A percentile compares a stretch with the other conserved stretches of the same genome.
phyloP scores from a whole-genome alignment of 2,888 invertebrate genomes.

The Marasmarcha lunaedactyla region DNA sequence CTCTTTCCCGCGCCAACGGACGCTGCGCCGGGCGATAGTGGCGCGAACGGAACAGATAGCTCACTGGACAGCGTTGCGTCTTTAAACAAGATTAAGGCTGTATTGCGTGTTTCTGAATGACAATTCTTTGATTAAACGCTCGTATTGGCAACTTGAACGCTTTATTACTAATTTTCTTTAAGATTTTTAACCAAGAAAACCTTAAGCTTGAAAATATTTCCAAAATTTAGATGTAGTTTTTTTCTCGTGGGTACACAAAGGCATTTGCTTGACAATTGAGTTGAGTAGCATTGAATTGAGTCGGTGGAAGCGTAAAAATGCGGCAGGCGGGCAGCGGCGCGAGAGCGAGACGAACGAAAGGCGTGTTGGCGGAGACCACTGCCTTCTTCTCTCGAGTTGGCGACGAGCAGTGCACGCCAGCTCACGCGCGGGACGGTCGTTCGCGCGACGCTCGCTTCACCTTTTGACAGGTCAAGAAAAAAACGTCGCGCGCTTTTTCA shows the following conservation, averaged over 20 bases:
- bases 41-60: constrained; percentile 53
- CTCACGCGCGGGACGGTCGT: constrained; percentile 60
- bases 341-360: constrained; percentile 64
- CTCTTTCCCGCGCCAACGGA: constrained; percentile 39
- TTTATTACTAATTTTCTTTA: constrained; percentile 16
- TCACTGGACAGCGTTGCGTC: constrained; percentile 49
- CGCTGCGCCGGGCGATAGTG: constrained; percentile 53
- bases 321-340: constrained; percentile 58
- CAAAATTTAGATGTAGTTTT: too few species aligned
- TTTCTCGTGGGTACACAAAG: too few species aligned
- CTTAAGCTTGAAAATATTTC: too few species aligned
- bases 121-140: constrained; percentile 44
- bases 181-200: constrained; percentile 13
- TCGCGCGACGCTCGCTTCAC: constrained; percentile 32
- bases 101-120: constrained; percentile 51
- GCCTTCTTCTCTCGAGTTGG: constrained; percentile 68
- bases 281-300: constrained; percentile 71
- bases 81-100: constrained; percentile 63
- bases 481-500: constrained; percentile 60
- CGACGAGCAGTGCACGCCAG: constrained; percentile 67
- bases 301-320: constrained; percentile 67
- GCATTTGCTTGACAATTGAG: constrained; percentile 69
- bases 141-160: constrained; percentile 30
- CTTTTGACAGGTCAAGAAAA: constrained; percentile 49
- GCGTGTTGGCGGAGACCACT: constrained; percentile 66